phyloP scores from a whole-genome alignment of 2,888 invertebrate species.

The Chalcosyrphus nemorum region DNA sequence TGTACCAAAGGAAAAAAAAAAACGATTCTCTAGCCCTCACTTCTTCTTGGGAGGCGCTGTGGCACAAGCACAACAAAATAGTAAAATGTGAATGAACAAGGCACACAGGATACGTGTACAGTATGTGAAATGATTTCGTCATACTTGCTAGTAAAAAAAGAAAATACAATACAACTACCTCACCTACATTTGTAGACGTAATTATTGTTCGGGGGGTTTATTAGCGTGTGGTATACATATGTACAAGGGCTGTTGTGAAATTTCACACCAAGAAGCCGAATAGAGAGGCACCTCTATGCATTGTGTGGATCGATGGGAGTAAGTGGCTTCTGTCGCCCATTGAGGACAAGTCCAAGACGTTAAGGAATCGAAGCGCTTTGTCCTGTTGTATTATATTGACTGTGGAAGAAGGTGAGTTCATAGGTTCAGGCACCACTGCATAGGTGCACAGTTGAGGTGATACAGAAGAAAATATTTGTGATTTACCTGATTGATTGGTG shows the following conservation, averaged over 20 bases:
- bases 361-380: slow-evolving; percentile 28
- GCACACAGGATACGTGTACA: slow-evolving; percentile 41
- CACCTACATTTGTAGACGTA: slow-evolving; percentile 57
- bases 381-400: slow-evolving; percentile 8
- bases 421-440: slow-evolving; percentile 39
- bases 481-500: too few species aligned
- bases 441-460: slow-evolving; percentile 13
- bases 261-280: slow-evolving; percentile 25
- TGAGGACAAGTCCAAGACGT: slow-evolving; percentile 23
- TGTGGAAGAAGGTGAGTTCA: slow-evolving; percentile 9
- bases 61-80: slow-evolving; percentile 32
- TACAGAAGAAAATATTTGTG: slow-evolving; percentile 7
- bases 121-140: slow-evolving; percentile 57
- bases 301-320: slow-evolving; percentile 11
- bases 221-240: slow-evolving; percentile 7
- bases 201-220: slow-evolving; percentile 48
- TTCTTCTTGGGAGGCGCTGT: slow-evolving; percentile 10
- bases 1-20: slow-evolving; percentile 16
- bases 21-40: too few species aligned
- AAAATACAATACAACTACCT: slow-evolving; percentile 14
- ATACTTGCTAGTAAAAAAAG: slow-evolving; percentile 23
- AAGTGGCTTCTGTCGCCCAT: slow-evolving; percentile 22
- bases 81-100: slow-evolving; percentile 54
- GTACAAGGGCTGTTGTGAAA: slow-evolving; percentile 24
- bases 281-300: not conserved